Evolutionary conservation across 2,797 vertebrate genomes (phyloP), one percentile per base, ranked within the genome.

Genomic region (Intellagama lesueurii): DNA sequence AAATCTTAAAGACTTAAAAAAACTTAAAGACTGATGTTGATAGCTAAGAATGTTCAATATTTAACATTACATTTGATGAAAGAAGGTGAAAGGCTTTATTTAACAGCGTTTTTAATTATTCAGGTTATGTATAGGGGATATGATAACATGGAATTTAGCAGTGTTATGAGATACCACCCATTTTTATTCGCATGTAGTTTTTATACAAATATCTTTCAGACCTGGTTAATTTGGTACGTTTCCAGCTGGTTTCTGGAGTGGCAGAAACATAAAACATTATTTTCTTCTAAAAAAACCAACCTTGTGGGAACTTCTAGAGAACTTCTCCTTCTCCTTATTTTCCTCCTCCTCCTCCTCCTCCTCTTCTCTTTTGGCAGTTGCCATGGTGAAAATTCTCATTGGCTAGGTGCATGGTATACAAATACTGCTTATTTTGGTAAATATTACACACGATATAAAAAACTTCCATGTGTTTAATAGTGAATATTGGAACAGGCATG

Each of bases 371-470:
- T 92, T 86, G 83, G 17, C 52, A 83, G 66, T 78, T 91, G 87
- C 66, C 81, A 80, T 91, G 85, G 80, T 83, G 83, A 91, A 81
- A 84, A 52, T 86, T 92, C 32, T 89, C 64, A 28, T 26, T 68
- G 11, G 26, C 88, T 87, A 88, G 88, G 91, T 89, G 81, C 87
- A 89, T 14, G 66, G 56, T n/a, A 7, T 88, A 93, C 66, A 90
- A 92, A 60, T 81, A 52, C 60, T 40, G 0, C 83, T 94, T 90
- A 88, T 93, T 94, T 64, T 91, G 35, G 85, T 81, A 88, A 91
- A 89, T 88, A 93, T 89, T 91, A 40, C 72, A 1, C 83, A 86
- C 92, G 81, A 88, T 91, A 92, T 88, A 89, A 91, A 7, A 49
- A 90, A 90, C 56, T 94, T 93, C 77, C 2, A 0, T 79, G 66